Evolutionary conservation across 1,140 invertebrate species (phyloP), one percentile per base, ranked within the genome.

Genomic region (Diachasma alloeum): DNA sequence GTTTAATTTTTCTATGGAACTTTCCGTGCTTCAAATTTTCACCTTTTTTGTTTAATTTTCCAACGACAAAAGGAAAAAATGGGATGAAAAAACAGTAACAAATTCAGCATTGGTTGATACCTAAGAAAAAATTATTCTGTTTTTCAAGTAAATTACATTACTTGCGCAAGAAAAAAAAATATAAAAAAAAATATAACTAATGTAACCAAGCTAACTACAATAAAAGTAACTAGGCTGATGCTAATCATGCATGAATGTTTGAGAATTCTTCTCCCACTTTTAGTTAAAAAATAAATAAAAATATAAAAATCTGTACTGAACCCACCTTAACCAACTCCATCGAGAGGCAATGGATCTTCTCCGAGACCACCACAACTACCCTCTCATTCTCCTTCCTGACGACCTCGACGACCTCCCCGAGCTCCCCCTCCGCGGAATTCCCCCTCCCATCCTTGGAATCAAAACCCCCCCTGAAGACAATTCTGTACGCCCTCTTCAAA

Each of bases 281-380:
- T 31, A 31, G 6, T 31, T 31, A 6, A 31, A 31, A 31, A 31
- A 6, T 3, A 31, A 31, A 31, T 3, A 31, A 31, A 6, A 2
- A 31, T 6, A 31, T 31, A 2, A 31, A 31, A 31, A 31, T 31
- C 31, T 3, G 6, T 48, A 46, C 17, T 22, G 8, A 72, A 53
- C 6, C 13, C 17, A 86, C 85, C 78, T 85, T 79, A 11, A 37
- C 46, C 31, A 87, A 69, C 48, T 86, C 77, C 8, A 80, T 46
- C 2, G 82, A 78, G 11, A 86, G 68, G 63, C 37, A 24, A 39
- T 31, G 75, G 5, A 86, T 9, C 79, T 81, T 85, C n/a, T 85
- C 77, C 26, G 75, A 75, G 9, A 53, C 9, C 48, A 2, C 17
- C 1, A n/a, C 13, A 8, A 9, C 48, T 17, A 19, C 17, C 48